Conservation (phyloP, 2,888 invertebrate genomes). For the Rhopalosiphum nymphaeae region DNA sequence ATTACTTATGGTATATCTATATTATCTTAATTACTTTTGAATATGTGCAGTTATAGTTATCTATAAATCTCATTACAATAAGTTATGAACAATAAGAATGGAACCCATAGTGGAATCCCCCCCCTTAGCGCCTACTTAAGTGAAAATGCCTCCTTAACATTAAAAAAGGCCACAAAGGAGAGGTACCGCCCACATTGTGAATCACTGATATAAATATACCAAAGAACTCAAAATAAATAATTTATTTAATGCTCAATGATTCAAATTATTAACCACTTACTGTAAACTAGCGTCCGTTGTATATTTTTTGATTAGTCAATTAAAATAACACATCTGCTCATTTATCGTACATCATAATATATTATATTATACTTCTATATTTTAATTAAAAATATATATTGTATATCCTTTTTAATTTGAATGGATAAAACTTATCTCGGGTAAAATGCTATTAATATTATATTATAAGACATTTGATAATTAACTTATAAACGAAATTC, state of each 20-base stretch:
- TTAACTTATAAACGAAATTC: background rate
- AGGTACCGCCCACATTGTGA: no score
- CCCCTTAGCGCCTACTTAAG: no score
- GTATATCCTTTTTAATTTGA: background rate
- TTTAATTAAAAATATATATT: background rate
- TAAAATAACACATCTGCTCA: background rate
- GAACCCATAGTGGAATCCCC: no score
- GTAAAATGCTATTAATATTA: background rate
- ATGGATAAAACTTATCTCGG: background rate
- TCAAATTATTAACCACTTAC: background rate
- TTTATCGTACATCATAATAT: background rate
- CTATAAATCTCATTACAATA: no score
- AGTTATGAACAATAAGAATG: no score
- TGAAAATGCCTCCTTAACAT: no score
- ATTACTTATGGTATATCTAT: no score
- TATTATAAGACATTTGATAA: background rate
- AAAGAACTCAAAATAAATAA: background rate
- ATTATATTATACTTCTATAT: background rate
- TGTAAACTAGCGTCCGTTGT: no score
- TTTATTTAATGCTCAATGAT: background rate
- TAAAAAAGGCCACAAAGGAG: no score
- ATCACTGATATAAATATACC: background rate
- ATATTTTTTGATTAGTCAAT: background rate
- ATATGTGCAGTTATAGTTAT: no score
- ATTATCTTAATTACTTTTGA: no score